Percentiles rank a stretch among this genome's conserved stretches.
These are phyloP conservation scores for Salvelinus alpinus DNA, from an alignment of 2,113 vertebrate species.

Conservation along the genomic window DNA sequence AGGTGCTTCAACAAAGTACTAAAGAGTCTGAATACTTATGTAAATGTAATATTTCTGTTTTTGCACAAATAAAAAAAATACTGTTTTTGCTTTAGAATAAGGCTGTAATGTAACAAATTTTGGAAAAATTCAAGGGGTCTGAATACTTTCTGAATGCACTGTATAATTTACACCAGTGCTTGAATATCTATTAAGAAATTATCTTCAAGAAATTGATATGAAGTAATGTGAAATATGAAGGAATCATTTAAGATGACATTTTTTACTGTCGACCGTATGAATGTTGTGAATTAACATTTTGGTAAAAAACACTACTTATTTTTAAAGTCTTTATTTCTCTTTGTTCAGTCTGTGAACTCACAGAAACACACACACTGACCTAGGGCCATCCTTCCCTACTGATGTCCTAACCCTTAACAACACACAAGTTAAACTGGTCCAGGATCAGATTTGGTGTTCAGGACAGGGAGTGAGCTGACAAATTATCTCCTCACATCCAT, in stretches of 20 bases:
- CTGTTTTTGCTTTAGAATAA: too few relatives aligned
- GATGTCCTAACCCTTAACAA: neutral
- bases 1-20: too few relatives aligned
- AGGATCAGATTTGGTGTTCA: neutral
- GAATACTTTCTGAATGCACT: too few relatives aligned
- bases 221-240: neutral
- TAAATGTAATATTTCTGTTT: too few relatives aligned
- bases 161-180: neutral
- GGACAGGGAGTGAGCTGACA: neutral
- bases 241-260: too few relatives aligned
- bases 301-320: slow-evolving; percentile 23
- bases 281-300: neutral
- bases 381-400: neutral
- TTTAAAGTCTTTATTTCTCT: slow-evolving; percentile 64
- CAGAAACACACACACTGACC: slow-evolving; percentile 37
- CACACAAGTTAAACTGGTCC: slow-evolving; percentile 3
- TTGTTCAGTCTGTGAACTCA: slow-evolving; percentile 61
- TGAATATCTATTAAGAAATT: neutral
- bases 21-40: too few relatives aligned
- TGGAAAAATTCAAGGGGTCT: too few relatives aligned
- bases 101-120: too few relatives aligned
- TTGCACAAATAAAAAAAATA: too few relatives aligned
- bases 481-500: neutral
- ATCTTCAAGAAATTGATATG: neutral
- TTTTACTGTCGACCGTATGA: neutral